Base-by-base conservation (phyloP, 2,113 vertebrate genomes). In the Nestor notabilis region DNA sequence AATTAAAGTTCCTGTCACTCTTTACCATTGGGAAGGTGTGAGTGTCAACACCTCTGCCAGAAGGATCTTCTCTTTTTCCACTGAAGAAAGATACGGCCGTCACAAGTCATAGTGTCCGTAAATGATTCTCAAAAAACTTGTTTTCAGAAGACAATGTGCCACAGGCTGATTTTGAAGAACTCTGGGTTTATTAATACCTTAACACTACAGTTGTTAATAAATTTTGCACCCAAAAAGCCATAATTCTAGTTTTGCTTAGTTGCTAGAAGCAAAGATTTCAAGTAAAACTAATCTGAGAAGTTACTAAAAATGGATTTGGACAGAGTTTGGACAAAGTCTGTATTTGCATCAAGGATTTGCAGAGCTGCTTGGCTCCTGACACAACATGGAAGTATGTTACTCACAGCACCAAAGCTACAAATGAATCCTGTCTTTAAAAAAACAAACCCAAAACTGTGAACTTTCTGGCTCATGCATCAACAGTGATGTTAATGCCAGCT, bases 51-150 rank as follows among this genome's bases (percentile, higher is more conserved):
- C 2, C 27, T 79, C 47, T 31, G 11, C 35, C 83, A 65, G 28
- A 82, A 85, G 17, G 11, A 8, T 13, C 21, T 69, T 68, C 33
- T 47, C 23, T 75, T 84, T 80, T 91, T 71, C 43, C 69, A 58
- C 5, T 24, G 27, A 70, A 56, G 23, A 53, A 50, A 77, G 23
- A 50, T 25, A 61, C 0, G 2, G 19, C 7, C 2, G 0, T 33
- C 0, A 0, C 20, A 85, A 90, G 4, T 33, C 31, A 11, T 0
- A 65, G 7, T 9, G 11, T 47, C 47, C 52, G 28, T 31, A 78
- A 53, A 21, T 55, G 35, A 78, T 27, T 61, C 19, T 41, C 27
- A 37, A 11, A 70, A 52, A 28, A 80, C 27, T 58, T 60, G 2
- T 9, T 71, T 91, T 79, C 46, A 82, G 21, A 90, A 27, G 19